Evolutionary conservation across 2,888 invertebrate species (phyloP).

Genomic region (Conops quadrifasciatus): DNA sequence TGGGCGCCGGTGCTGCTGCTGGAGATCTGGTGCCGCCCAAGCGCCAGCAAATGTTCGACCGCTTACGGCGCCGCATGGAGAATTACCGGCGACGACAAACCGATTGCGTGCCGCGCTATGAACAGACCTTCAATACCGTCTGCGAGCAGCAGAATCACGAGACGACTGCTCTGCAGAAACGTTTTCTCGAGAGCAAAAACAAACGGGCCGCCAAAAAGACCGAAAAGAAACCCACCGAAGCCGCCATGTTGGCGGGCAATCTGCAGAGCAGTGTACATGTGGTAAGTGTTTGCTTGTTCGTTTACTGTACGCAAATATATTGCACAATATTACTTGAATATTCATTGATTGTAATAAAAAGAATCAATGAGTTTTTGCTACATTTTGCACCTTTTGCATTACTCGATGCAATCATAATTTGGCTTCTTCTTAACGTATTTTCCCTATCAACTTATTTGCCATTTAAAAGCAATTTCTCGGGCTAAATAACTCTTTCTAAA

Average conservation of each 20-base stretch:
- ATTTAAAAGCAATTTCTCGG: too few species aligned
- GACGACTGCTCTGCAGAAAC: slow-evolving; percentile 85
- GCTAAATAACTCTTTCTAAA: too few species aligned
- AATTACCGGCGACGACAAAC: slow-evolving; percentile 85
- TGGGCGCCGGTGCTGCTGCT: slow-evolving; percentile 17
- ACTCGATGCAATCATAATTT: too few species aligned
- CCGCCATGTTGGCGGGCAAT: slow-evolving; percentile 63
- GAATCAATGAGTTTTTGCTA: too few species aligned
- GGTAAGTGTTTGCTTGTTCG: slow-evolving; percentile 67
- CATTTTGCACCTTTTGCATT: too few species aligned
- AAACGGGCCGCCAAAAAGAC: slow-evolving; percentile 88
- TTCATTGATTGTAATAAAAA: not conserved
- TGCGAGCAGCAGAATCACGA: slow-evolving; percentile 93
- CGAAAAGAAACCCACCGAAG: slow-evolving; percentile 68
- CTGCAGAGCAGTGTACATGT: slow-evolving; percentile 80
- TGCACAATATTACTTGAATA: too few species aligned
- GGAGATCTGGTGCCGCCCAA: slow-evolving; percentile 78
- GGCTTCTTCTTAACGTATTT: too few species aligned
- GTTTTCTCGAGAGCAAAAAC: slow-evolving; percentile 89
- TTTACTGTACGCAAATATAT: slow-evolving; percentile 1
- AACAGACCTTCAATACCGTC: slow-evolving; percentile 84
- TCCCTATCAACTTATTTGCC: too few species aligned
- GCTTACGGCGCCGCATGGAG: slow-evolving; percentile 85
- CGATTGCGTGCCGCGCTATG: slow-evolving; percentile 87
- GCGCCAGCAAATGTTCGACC: slow-evolving; percentile 86